Percentiles rank a stretch among this genome's conserved stretches.
Evolutionary conservation across 2,113 vertebrate species (phyloP).

Genomic region (Oncorhynchus keta): DNA sequence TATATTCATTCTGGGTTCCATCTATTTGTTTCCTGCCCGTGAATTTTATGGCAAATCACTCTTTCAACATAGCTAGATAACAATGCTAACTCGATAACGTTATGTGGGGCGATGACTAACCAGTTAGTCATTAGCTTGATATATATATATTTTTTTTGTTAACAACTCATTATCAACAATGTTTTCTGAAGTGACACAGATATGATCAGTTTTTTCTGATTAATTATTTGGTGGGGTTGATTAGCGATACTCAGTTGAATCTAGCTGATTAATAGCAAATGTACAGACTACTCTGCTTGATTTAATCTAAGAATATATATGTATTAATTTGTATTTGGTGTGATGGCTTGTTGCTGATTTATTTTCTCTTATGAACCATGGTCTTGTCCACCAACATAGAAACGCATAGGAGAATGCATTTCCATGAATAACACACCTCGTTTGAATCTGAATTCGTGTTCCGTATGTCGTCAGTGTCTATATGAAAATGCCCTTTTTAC

Average conservation of each 20-base stretch:
- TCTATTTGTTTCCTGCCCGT: no score
- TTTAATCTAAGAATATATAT: background rate
- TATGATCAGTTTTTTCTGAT: background rate
- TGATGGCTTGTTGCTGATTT: background rate
- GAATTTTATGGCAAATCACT: no score
- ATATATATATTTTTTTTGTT: background rate
- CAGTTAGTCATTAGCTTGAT: background rate
- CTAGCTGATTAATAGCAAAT: background rate
- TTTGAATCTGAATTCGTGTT: slow-evolving; percentile 4
- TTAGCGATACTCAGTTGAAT: background rate
- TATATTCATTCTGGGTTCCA: no score
- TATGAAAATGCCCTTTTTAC: slow-evolving; percentile 54
- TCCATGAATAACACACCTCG: slow-evolving; percentile 6
- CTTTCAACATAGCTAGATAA: no score
- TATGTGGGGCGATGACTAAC: no score
- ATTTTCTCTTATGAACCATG: background rate
- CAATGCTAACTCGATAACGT: no score
- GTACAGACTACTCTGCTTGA: background rate
- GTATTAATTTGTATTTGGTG: background rate
- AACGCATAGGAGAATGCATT: background rate
- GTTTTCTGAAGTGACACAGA: background rate
- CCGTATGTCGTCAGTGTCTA: slow-evolving; percentile 32
- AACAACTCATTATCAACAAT: no score
- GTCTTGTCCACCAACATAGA: background rate
- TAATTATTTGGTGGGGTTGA: background rate